Evolutionary conservation across 2,797 vertebrate genomes (phyloP), one percentile per base, ranked within the genome.

Genomic region (Tragopan temminckii): DNA sequence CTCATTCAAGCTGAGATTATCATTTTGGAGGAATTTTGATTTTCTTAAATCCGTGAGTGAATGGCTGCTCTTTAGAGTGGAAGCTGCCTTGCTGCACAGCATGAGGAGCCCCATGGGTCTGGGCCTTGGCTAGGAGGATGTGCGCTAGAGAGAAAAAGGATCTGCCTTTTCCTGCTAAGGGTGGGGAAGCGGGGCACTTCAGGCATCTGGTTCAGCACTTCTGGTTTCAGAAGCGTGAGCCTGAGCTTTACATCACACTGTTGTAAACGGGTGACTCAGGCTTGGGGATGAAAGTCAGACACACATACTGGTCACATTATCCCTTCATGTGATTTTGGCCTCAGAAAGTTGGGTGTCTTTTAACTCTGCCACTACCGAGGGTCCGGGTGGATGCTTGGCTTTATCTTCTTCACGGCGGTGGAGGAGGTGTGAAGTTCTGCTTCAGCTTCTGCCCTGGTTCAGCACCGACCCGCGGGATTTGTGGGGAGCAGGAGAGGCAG

Each of bases 301-400:
- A 2, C 0, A 3, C 42, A 14, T 68, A 68, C n/a, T 69, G 75
- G 61, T 92, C 94, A 92, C 64, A 12, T 87, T 70, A 79, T 86
- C 3, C 63, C 15, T 61, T 88, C 90, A 71, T 79, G 64, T 95
- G 90, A 89, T 82, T 70, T 67, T 35, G 61, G 52, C 63, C 82
- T 86, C 52, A 87, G 77, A 90, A 93, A 90, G 68, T 85, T 77
- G 40, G 40, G 48, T 48, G 71, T 48, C 33, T 77, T 80, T 92
- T 72, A 76, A 80, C 36, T 55, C 57, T 45, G 35, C 31, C 62
- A 3, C 13, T 33, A 33, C 27, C 38, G 15, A 0, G 4, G 42
- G 31, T 21, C 25, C 12, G 21, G 38, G 45, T 16, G 45, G 21
- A 40, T 25, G 55, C 55, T 6, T 8, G 40, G 21, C 21, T 12